A percentile compares a stretch with the other conserved stretches of the same genome.
Conservation (phyloP, 2,888 invertebrate genomes). For the Netelia virgata region DNA sequence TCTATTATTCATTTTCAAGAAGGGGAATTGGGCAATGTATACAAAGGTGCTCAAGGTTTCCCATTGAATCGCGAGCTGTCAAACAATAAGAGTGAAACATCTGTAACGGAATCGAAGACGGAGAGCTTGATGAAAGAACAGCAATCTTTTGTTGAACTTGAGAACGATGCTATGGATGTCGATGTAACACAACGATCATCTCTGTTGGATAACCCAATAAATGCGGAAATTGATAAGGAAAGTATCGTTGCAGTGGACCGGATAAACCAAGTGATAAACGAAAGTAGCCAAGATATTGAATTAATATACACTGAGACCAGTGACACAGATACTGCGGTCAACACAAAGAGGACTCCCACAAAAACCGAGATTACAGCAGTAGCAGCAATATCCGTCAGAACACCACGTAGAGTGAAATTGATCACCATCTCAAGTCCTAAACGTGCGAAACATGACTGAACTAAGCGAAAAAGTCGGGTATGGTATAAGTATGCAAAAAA, state of each 20-base stretch:
- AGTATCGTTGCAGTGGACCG: conserved; percentile 41
- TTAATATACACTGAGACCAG: conserved; percentile 87
- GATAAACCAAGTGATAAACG: conserved; percentile 69
- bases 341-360: conserved; percentile 74
- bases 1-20: conserved; percentile 92
- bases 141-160: conserved; percentile 72
- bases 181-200: conserved; percentile 73
- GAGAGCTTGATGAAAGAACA: conserved; percentile 14
- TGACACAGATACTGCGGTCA: conserved; percentile 70
- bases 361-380: conserved; percentile 72
- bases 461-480: not conserved
- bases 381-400: conserved; percentile 84
- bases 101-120: not conserved
- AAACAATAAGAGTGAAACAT: conserved; percentile 13
- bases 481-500: no score
- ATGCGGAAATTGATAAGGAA: conserved; percentile 41
- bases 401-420: conserved; percentile 90
- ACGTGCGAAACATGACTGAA: conserved; percentile 86
- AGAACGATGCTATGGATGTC: conserved; percentile 81
- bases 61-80: conserved; percentile 36
- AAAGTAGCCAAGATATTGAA: conserved; percentile 87
- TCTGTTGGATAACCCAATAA: not conserved
- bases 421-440: conserved; percentile 93
- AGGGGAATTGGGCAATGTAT: conserved; percentile 89
- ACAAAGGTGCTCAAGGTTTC: conserved; percentile 83